Conservation (phyloP, 1,140 invertebrate genomes). For the Drosophila paulistorum region DNA sequence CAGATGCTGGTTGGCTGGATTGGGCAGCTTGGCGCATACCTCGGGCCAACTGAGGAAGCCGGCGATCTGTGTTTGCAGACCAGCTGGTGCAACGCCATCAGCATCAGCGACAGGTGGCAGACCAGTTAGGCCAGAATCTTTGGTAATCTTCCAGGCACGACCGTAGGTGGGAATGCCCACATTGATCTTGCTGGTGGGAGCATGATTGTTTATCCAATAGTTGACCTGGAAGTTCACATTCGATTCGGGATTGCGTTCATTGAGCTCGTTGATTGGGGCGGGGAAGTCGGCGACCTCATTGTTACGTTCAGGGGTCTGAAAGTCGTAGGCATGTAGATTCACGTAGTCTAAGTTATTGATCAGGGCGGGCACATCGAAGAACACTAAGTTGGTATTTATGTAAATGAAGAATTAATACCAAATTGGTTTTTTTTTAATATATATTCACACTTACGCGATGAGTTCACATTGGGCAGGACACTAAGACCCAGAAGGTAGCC, state of each 20-base stretch:
- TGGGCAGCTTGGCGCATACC: slow-evolving; percentile 89
- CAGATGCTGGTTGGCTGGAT: slow-evolving; percentile 85
- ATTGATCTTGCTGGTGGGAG: slow-evolving; percentile 89
- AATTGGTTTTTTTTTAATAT: too few relatives aligned
- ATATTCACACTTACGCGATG: slow-evolving; percentile 85
- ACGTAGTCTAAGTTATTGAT: slow-evolving; percentile 90
- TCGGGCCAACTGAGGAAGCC: slow-evolving; percentile 93
- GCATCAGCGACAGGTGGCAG: slow-evolving; percentile 88
- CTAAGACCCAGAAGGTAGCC: slow-evolving; percentile 87
- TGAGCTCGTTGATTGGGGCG: slow-evolving; percentile 88
- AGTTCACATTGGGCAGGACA: slow-evolving; percentile 90
- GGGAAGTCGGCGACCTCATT: slow-evolving; percentile 90
- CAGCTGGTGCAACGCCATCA: slow-evolving; percentile 87
- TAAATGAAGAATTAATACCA: background rate
- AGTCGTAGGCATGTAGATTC: slow-evolving; percentile 91
- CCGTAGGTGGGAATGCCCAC: slow-evolving; percentile 92
- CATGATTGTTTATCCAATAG: slow-evolving; percentile 87
- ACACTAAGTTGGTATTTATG: slow-evolving; percentile 85
- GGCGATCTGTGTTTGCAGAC: slow-evolving; percentile 87
- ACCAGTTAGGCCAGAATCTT: slow-evolving; percentile 89
- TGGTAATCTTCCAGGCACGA: slow-evolving; percentile 91
- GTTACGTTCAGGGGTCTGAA: slow-evolving; percentile 89
- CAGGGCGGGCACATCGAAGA: slow-evolving; percentile 90
- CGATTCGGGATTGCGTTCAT: slow-evolving; percentile 87
- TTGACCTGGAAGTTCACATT: slow-evolving; percentile 87